Percentiles rank a stretch among this genome's conserved stretches.
Conservation (phyloP, 2,797 vertebrate genomes). For the Mormyrops attenuatus region DNA sequence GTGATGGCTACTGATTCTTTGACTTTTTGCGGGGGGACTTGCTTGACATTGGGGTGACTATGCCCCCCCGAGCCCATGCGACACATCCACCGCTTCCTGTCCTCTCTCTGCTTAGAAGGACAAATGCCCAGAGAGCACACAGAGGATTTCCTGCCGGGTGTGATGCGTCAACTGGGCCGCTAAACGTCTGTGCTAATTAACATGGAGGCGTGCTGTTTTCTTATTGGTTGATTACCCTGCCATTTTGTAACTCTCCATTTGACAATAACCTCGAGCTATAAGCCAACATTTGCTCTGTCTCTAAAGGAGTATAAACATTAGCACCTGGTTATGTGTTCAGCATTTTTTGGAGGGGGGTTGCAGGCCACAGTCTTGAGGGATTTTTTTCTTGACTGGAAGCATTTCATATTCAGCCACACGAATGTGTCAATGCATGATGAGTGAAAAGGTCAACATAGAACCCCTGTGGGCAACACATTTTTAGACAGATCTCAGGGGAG, state of each 20-base stretch:
- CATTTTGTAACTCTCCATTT: neutral
- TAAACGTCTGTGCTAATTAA: neutral
- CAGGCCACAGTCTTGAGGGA: conserved; percentile 30
- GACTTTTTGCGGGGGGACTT: neutral
- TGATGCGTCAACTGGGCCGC: neutral
- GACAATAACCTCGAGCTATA: neutral
- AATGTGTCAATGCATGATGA: conserved; percentile 51
- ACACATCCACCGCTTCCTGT: conserved; percentile 24
- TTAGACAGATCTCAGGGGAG: neutral
- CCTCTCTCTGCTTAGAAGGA: neutral
- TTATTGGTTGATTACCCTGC: neutral
- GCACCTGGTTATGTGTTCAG: neutral
- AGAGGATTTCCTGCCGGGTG: neutral
- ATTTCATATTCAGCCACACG: conserved; percentile 51
- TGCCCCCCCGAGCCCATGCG: conserved; percentile 43
- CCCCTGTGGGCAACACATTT: neutral
- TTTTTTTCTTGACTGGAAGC: conserved; percentile 45
- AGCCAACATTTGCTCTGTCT: neutral
- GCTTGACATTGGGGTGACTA: conserved; percentile 20
- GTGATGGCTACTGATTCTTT: neutral
- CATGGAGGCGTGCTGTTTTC: neutral
- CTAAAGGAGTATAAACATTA: neutral
- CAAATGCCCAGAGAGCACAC: neutral
- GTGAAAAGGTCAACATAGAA: conserved; percentile 41
- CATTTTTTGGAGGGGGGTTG: neutral